phyloP scores from a whole-genome alignment of 2,888 invertebrate species.

The Bhutanitis thaidina region DNA sequence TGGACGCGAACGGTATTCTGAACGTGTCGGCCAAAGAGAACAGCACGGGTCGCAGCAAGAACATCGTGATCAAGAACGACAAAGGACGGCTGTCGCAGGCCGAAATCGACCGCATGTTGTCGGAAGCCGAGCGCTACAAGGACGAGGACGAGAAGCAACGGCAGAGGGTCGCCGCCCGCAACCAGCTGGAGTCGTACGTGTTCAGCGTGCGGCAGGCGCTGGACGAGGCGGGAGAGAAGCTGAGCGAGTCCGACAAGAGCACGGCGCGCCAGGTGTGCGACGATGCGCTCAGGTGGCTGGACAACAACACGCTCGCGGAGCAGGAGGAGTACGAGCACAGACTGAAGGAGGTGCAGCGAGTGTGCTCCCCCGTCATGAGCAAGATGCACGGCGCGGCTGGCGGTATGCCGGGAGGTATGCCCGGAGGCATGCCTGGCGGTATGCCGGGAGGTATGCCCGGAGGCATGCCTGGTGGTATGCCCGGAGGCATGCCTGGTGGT shows the following conservation, averaged over 20 bases:
- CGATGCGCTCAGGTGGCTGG: slow-evolving; percentile 85
- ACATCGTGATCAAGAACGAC: slow-evolving; percentile 91
- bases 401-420: slow-evolving; percentile 26
- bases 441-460: neutral
- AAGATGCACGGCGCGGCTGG: slow-evolving; percentile 78
- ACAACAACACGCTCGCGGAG: slow-evolving; percentile 82
- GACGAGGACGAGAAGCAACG: slow-evolving; percentile 86
- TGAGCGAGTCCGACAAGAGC: slow-evolving; percentile 84
- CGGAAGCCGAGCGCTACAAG: slow-evolving; percentile 86
- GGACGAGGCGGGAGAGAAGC: slow-evolving; percentile 80
- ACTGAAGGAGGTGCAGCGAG: slow-evolving; percentile 78
- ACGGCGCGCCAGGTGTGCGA: slow-evolving; percentile 71
- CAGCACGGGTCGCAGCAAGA: slow-evolving; percentile 83
- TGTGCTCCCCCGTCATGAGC: slow-evolving; percentile 79
- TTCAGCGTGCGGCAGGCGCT: slow-evolving; percentile 85
- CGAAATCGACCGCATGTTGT: slow-evolving; percentile 89
- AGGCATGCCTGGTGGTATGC: neutral
- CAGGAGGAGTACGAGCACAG: slow-evolving; percentile 82
- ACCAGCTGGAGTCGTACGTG: slow-evolving; percentile 85
- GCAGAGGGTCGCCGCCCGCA: slow-evolving; percentile 84
- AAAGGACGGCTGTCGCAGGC: slow-evolving; percentile 88
- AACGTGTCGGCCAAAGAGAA: slow-evolving; percentile 90
- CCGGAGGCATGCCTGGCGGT: slow-evolving; percentile 1
- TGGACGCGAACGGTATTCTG: slow-evolving; percentile 89
- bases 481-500: neutral